Percentiles rank a stretch among this genome's conserved stretches.
phyloP scores from a whole-genome alignment of 2,113 vertebrate genomes.

The Prionailurus bengalensis region DNA sequence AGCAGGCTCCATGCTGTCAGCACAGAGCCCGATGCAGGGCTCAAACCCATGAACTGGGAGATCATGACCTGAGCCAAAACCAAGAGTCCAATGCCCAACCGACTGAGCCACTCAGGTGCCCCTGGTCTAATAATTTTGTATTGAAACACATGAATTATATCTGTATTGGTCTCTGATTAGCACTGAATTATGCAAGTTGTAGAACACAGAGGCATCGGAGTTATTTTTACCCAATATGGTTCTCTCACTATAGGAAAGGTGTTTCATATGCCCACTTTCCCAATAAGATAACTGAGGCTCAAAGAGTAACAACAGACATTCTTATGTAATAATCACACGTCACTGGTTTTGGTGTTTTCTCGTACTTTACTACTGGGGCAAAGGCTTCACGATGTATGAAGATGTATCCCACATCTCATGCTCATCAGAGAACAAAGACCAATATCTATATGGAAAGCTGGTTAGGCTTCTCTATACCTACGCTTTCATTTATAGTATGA shows the following conservation, averaged over 20 bases:
- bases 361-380: neutral
- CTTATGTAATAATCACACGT: neutral
- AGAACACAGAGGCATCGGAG: neutral
- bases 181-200: neutral
- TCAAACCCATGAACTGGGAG: neutral
- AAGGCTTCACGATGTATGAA: neutral
- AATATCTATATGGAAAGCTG: neutral
- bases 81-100: neutral
- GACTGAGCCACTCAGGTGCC: neutral
- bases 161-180: neutral
- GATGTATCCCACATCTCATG: neutral
- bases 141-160: neutral
- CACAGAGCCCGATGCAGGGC: neutral
- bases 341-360: neutral
- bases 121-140: constrained; percentile 38
- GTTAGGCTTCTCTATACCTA: neutral
- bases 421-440: constrained; percentile 27
- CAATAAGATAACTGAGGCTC: neutral
- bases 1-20: neutral
- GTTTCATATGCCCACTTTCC: constrained; percentile 24
- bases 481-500: constrained; percentile 40
- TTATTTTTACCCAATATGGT: neutral
- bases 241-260: neutral
- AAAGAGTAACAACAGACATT: constrained; percentile 16
- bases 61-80: neutral